These are phyloP conservation scores for Macrobrachium rosenbergii DNA, from an alignment of 1,140 invertebrate genomes.

Conservation along the genomic window DNA sequence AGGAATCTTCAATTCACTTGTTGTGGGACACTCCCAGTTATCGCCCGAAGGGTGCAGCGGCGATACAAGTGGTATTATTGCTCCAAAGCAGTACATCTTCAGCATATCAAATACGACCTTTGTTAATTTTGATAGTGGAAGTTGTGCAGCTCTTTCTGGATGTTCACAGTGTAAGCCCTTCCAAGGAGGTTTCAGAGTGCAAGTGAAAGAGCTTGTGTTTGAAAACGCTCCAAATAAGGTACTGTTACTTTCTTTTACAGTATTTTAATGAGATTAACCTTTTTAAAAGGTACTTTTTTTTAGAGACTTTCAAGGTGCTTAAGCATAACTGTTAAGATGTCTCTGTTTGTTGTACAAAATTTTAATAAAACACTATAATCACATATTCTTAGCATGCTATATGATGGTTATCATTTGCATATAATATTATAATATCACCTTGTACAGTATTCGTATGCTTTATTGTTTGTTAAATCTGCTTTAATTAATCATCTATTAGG, in stretches of 20 bases:
- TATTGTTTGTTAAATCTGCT: neutral
- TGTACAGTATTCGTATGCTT: too few species aligned
- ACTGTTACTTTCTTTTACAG: too few species aligned
- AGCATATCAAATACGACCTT: constrained; percentile 49
- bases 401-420: too few species aligned
- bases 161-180: constrained; percentile 54
- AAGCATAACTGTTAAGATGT: too few species aligned
- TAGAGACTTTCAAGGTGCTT: neutral
- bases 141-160: constrained; percentile 43
- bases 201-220: constrained; percentile 30
- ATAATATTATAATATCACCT: too few species aligned
- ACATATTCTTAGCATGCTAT: too few species aligned
- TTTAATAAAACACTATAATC: too few species aligned
- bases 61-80: constrained; percentile 45
- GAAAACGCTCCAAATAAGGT: constrained; percentile 54
- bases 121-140: constrained; percentile 46
- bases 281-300: neutral
- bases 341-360: too few species aligned
- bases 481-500: neutral
- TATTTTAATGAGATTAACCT: neutral
- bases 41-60: constrained; percentile 22
- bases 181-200: constrained; percentile 47
- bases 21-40: constrained; percentile 48
- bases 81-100: constrained; percentile 56
- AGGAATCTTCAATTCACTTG: constrained; percentile 48